phyloP scores from a whole-genome alignment of 1,140 invertebrate genomes.

The Macrotrachela quadricornifera region DNA sequence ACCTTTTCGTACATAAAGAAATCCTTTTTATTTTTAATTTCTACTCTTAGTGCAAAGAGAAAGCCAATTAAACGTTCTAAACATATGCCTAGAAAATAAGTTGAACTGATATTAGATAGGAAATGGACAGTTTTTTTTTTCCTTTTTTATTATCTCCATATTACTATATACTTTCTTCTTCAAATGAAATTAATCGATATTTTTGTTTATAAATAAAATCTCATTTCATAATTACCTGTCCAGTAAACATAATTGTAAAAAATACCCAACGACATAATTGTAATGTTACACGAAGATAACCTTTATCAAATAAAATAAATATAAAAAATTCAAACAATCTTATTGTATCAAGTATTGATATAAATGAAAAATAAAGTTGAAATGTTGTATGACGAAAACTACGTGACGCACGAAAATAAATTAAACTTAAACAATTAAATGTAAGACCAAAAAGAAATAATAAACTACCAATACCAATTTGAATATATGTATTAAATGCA shows the following conservation, averaged over 20 bases:
- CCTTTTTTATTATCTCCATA: too few relatives aligned
- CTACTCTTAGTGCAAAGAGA: too few relatives aligned
- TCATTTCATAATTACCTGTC: background rate
- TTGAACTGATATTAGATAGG: too few relatives aligned
- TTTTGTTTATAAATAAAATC: too few relatives aligned
- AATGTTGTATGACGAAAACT: conserved; percentile 5
- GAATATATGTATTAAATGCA: too few relatives aligned
- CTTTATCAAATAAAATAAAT: background rate
- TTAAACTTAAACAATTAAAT: conserved; percentile 4
- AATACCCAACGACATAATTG: background rate
- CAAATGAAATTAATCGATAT: too few relatives aligned
- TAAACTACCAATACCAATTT: background rate
- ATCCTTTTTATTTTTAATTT: too few relatives aligned
- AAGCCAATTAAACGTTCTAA: too few relatives aligned
- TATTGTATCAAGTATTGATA: conserved; percentile 1
- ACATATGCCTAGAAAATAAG: too few relatives aligned
- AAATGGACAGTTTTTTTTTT: too few relatives aligned
- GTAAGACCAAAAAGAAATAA: background rate
- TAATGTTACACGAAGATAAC: background rate
- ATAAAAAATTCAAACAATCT: conserved; percentile 3
- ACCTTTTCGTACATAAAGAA: too few relatives aligned
- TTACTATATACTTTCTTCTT: too few relatives aligned
- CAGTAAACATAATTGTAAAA: background rate
- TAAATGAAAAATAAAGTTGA: conserved; percentile 4
- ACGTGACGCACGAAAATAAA: conserved; percentile 3